Evolutionary conservation across 2,888 invertebrate species (phyloP).

Genomic region (Willowsia nigromaculata): DNA sequence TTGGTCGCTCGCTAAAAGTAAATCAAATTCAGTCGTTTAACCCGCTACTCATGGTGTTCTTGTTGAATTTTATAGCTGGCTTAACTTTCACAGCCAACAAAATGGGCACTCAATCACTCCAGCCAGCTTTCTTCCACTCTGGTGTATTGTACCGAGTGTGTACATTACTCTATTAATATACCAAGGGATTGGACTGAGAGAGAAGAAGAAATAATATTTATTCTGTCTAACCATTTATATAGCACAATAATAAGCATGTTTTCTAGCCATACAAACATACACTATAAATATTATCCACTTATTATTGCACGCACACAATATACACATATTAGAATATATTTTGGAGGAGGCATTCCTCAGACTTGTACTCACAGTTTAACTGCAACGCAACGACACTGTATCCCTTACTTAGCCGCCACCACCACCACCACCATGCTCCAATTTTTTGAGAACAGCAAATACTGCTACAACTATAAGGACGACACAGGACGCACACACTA

Average conservation of each 20-base stretch:
- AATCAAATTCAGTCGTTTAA: conserved; percentile 73
- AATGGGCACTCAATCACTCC: conserved; percentile 72
- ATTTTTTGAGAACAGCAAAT: conserved; percentile 39
- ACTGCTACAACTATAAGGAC: not conserved
- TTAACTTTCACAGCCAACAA: conserved; percentile 73
- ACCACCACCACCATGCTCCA: conserved; percentile 35
- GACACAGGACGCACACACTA: not conserved
- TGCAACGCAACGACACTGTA: not conserved
- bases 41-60: conserved; percentile 71
- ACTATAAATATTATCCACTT: not conserved
- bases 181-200: not conserved
- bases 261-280: not conserved
- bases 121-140: conserved; percentile 65
- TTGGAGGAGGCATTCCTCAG: not conserved
- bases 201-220: not conserved
- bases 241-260: not conserved
- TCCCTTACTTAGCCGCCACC: conserved; percentile 24
- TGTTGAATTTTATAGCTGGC: conserved; percentile 73
- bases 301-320: not conserved
- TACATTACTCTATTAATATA: conserved; percentile 13
- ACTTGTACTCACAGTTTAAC: not conserved
- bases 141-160: conserved; percentile 35
- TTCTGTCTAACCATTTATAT: not conserved
- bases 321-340: not conserved
- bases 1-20: conserved; percentile 70